Base-by-base conservation (phyloP, 2,888 invertebrate genomes). In the Rhyacophila evoluta region DNA sequence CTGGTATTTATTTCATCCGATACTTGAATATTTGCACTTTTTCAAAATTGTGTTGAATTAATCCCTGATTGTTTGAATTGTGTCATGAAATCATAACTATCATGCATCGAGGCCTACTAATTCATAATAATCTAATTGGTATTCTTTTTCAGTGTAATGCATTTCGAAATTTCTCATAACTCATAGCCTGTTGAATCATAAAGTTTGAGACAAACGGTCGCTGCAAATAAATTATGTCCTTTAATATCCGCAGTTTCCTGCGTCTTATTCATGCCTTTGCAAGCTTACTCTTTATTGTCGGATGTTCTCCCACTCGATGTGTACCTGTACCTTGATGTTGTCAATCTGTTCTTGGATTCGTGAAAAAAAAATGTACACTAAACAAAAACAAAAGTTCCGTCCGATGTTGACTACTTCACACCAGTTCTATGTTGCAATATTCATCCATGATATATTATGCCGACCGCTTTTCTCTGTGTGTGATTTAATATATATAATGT, bases 221-320 rank as follows among this genome's bases (percentile, higher is more conserved):
- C 41, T 6, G 41, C n/a, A 41, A 41, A 41, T 41, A 41, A 4
- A 41, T 41, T 41, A 41, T 15, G 15, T 38, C 27, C 36, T 72
- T 25, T 72, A 27, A 38, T 72, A 72, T 36, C 25, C 25, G 36
- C 12, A n/a, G 71, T 33, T 15, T 36, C 29, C 33, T 36, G 29
- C 36, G 71, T 71, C 71, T 33, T 36, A 68, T 70, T 67, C 55
- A 73, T 74, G 79, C 76, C 79, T 77, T 39, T 77, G 72, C 37
- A 76, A 79, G 79, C 79, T 79, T 79, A 68, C 41, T 79, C 76
- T 73, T 77, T 74, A 77, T 41, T 79, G 76, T 76, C 76, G 67
- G 70, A 74, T 79, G 76, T 71, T 77, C 78, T 79, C 69, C 41
- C 69, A 28, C 41, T 78, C 28, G 55, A 75, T 79, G 79, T 79